Percentiles rank a stretch among this genome's conserved stretches.
These are phyloP conservation scores for Diplodus puntazzo DNA, from an alignment of 2,797 vertebrate species.

Conservation along the genomic window DNA sequence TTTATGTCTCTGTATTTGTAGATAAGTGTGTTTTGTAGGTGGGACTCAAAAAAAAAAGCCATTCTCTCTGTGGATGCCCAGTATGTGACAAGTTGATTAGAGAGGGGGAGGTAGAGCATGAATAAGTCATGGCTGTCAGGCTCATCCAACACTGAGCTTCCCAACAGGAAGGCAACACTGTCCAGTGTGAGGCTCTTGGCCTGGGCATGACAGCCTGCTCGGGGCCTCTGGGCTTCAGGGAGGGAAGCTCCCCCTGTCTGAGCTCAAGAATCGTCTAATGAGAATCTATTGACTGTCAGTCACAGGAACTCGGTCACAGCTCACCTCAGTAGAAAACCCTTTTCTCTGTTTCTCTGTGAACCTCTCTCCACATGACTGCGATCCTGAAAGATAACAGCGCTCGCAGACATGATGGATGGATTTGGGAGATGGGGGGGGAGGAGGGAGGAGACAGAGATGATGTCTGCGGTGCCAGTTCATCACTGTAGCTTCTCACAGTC, in stretches of 20 bases:
- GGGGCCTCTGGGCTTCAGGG: constrained; percentile 44
- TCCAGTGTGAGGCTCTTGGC: constrained; percentile 51
- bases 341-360: constrained; percentile 12
- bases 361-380: constrained; percentile 22
- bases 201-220: constrained; percentile 58
- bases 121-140: constrained; percentile 62
- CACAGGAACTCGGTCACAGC: constrained; percentile 32
- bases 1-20: constrained; percentile 8
- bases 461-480: constrained; percentile 43
- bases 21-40: constrained; percentile 12
- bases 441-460: constrained; percentile 42
- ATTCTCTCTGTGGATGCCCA: constrained; percentile 12
- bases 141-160: constrained; percentile 28
- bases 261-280: constrained; percentile 42
- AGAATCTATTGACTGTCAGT: constrained; percentile 49
- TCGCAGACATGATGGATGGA: constrained; percentile 59
- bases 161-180: constrained; percentile 37
- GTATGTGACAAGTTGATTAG: constrained; percentile 48
- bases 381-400: constrained; percentile 32
- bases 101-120: constrained; percentile 33
- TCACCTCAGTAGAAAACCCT: constrained; percentile 20
- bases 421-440: constrained; percentile 18
- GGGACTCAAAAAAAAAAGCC: background rate
- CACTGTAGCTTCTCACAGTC: constrained; percentile 32
- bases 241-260: constrained; percentile 39